A percentile compares a stretch with the other conserved stretches of the same genome.
These are phyloP conservation scores for Hylomyscus alleni DNA, from an alignment of 2,797 vertebrate genomes.

Conservation along the genomic window DNA sequence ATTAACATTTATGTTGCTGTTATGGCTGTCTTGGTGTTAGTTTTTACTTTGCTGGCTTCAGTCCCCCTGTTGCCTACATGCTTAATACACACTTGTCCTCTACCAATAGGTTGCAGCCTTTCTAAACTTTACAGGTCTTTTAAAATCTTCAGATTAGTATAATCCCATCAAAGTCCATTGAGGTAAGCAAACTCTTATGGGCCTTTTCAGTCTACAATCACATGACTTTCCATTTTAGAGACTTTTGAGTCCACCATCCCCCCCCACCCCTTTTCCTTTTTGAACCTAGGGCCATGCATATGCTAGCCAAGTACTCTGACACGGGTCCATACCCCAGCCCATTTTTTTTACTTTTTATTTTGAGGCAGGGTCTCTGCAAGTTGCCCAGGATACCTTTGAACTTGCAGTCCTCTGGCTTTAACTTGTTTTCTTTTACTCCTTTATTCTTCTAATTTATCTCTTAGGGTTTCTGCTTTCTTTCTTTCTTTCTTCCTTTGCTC, in stretches of 20 bases:
- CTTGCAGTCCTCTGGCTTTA: not conserved
- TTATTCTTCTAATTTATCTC: conserved; percentile 11
- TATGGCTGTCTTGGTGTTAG: too few relatives aligned
- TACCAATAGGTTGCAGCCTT: not conserved
- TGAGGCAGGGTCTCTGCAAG: not conserved
- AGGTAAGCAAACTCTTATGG: not conserved
- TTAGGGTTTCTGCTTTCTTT: not conserved
- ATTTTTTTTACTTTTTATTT: not conserved
- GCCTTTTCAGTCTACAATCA: not conserved
- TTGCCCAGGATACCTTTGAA: not conserved
- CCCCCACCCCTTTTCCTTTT: not conserved
- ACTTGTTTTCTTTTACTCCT: not conserved
- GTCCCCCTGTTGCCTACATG: not conserved
- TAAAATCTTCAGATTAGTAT: not conserved
- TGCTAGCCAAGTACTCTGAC: not conserved
- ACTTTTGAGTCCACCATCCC: not conserved
- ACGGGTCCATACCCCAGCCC: not conserved
- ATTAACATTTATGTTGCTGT: too few relatives aligned
- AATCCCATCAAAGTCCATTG: not conserved
- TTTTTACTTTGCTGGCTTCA: not conserved
- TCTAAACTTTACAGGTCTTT: not conserved
- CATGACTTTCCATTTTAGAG: not conserved
- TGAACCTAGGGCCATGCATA: not conserved
- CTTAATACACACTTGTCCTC: not conserved
- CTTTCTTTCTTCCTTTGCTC: not conserved